Base-by-base conservation (phyloP, 2,888 invertebrate genomes). In the Caenorhabditis sulstoni region DNA sequence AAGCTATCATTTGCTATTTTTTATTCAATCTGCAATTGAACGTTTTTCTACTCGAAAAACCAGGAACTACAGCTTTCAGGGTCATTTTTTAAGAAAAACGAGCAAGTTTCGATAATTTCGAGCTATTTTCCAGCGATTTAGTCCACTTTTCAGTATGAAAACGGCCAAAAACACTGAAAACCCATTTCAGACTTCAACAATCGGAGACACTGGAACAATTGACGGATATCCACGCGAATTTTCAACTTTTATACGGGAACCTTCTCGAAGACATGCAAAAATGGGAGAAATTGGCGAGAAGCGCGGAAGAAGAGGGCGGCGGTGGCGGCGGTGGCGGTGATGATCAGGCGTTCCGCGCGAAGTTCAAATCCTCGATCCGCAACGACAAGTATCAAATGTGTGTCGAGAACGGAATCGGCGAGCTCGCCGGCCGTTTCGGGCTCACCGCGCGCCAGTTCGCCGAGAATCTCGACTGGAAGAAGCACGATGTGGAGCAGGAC, bases 381-480 rank as follows among this genome's bases (percentile, higher is more conserved):
- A 82, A 81, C 52, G 86, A 86, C 61, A 83, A 81, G 44, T 86
- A 85, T 53, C 82, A 82, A 81, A 74, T 86, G 64, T 88, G 87
- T 55, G 76, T 86, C 23, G 86, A 88, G 37, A 84, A 85, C 53
- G 88, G 88, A 22, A 84, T 88, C 53, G 85, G 86, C 29, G 82
- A 83, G 41, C 52, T 88, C 37, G 85, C 83, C 2, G 95, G 94
- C 90, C 94, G 94, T 90, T 98, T 97, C 91, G 98, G 98, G 79
- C 92, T 99, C 62, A 94, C 94, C 0, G 96, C 98, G 0, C 95
- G 96, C 90, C 94, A 97, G 91, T 97, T 96, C 91, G 96, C 96
- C 0, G 97, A 97, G 92, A 98, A 99, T 92, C 92, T 98, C 8
- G 93, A 85, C 20, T 85, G 77, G 82, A 73, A 79, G 29, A 76